Conservation (phyloP, 2,113 vertebrate genomes). For the Chinchilla lanigera region DNA sequence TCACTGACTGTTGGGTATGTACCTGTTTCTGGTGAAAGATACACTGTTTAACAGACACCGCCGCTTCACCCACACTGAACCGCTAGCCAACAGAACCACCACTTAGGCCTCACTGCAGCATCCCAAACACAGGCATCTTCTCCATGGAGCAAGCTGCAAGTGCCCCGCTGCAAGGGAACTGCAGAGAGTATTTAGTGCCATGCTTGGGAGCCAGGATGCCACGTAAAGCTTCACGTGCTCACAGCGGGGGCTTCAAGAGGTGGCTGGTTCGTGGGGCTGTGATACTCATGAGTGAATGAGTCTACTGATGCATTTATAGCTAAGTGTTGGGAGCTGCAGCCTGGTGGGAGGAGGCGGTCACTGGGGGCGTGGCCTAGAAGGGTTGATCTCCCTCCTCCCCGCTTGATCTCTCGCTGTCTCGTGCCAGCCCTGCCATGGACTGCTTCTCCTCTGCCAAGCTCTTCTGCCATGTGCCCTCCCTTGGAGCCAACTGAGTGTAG, state of each 20-base stretch:
- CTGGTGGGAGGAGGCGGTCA: neutral
- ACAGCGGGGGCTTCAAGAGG: neutral
- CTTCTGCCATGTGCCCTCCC: neutral
- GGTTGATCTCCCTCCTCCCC: neutral
- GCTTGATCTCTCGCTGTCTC: neutral
- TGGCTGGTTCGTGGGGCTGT: neutral
- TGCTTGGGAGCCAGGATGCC: neutral
- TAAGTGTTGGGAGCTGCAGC: neutral
- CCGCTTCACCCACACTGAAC: too few relatives aligned
- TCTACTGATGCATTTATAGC: neutral
- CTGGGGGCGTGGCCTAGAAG: neutral
- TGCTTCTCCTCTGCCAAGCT: neutral
- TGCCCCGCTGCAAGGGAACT: neutral
- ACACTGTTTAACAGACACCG: neutral
- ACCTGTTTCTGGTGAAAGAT: neutral
- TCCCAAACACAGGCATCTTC: neutral
- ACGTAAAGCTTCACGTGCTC: neutral
- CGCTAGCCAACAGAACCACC: too few relatives aligned
- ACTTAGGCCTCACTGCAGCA: too few relatives aligned
- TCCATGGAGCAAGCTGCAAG: accelerated
- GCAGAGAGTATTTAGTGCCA: accelerated
- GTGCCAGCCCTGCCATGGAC: neutral
- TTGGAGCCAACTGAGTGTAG: neutral
- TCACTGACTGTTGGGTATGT: neutral
- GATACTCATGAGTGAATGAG: neutral